Conservation (phyloP, 1,140 invertebrate genomes). For the Leptinotarsa defecta region DNA sequence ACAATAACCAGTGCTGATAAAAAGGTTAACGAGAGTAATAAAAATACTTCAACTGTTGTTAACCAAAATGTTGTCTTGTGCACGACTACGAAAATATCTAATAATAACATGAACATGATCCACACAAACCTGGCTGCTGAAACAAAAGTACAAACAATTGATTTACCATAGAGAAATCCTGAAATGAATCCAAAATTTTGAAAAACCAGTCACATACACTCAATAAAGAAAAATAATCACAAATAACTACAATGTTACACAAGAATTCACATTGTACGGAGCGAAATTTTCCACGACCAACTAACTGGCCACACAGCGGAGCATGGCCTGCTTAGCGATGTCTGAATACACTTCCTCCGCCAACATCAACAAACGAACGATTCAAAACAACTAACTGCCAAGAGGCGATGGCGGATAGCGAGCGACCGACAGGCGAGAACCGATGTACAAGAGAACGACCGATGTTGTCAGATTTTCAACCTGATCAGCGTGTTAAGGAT, state of each 20-base stretch:
- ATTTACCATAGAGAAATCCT: conserved; percentile 30
- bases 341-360: conserved; percentile 20
- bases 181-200: conserved; percentile 17
- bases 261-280: conserved; percentile 28
- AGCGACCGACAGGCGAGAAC: not conserved
- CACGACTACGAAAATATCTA: not conserved
- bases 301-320: conserved; percentile 21
- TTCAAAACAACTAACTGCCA: conserved; percentile 34
- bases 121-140: conserved; percentile 18
- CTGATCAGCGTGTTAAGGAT: too few relatives aligned
- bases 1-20: too few relatives aligned
- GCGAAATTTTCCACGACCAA: conserved; percentile 33
- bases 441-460: not conserved
- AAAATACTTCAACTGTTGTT: not conserved
- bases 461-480: not conserved
- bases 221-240: conserved; percentile 21
- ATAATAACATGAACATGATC: conserved; percentile 12
- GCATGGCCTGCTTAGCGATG: conserved; percentile 34
- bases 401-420: conserved; percentile 15
- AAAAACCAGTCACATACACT: conserved; percentile 10
- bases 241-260: conserved; percentile 21
- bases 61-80: not conserved
- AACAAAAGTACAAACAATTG: conserved; percentile 2
- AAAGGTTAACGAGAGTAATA: not conserved
- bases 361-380: conserved; percentile 19